phyloP scores from a whole-genome alignment of 2,113 vertebrate species.

The Butorides virescens region DNA sequence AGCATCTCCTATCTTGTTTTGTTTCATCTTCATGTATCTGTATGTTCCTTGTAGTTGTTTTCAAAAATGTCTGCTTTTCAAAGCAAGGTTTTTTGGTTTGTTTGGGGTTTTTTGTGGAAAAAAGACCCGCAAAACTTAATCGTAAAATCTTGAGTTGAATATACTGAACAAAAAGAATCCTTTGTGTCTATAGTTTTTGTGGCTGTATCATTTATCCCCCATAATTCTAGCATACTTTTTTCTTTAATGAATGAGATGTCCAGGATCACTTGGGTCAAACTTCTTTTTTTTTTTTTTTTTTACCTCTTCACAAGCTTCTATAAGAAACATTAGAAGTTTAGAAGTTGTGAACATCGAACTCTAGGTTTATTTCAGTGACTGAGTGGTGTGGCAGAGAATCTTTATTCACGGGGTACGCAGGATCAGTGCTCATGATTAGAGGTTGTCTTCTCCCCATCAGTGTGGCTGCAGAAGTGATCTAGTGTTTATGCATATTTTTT shows the following conservation, averaged over 20 bases:
- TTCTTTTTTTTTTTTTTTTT: not conserved
- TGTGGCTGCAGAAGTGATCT: not conserved
- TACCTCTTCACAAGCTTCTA: not conserved
- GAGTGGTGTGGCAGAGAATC: not conserved
- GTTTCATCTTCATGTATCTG: fast-evolving
- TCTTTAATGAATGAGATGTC: not conserved
- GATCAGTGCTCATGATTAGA: not conserved
- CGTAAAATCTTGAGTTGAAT: not conserved
- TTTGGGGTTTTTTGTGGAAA: not conserved
- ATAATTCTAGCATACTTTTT: not conserved
- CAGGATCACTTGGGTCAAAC: not conserved
- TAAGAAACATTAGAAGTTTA: not conserved
- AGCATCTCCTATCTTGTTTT: not conserved
- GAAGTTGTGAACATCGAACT: not conserved
- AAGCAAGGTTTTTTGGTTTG: not conserved
- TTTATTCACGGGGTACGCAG: not conserved
- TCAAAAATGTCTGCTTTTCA: not conserved
- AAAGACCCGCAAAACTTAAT: not conserved
- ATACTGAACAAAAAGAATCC: not conserved
- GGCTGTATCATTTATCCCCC: not conserved
- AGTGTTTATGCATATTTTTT: not conserved
- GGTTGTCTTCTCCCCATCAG: not conserved
- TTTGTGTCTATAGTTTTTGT: not conserved
- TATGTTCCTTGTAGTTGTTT: not conserved
- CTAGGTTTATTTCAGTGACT: not conserved